Evolutionary conservation across 92 coral and sea anemone genomes (phyloP), one percentile per base, ranked within the genome.

Genomic region (Montipora capitata): DNA sequence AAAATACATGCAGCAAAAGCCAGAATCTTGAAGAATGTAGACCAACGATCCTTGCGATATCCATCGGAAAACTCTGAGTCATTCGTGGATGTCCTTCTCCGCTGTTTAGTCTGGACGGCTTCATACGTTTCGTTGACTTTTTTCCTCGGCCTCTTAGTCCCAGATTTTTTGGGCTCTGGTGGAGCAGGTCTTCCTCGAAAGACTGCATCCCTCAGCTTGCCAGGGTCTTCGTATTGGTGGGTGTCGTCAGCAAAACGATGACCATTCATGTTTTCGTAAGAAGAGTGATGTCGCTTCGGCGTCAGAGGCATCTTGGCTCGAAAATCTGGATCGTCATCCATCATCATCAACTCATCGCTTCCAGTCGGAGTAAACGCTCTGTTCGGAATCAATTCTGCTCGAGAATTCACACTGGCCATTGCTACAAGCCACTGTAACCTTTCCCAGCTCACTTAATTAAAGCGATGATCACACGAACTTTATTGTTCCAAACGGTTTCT

Each of bases 181-280:
- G 52, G 82, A 18, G 43, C 4, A 4, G 82, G 89, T 61, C 40
- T 72, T 62, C 72, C 79, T 16, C 49, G 85, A 40, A 81, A 85
- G 11, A 88, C 90, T 57, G 88, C 88, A 2, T 80, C 76, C 4
- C 83, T 82, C 8, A 95, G 96, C 17, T 76, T 85, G 38, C 87
- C 68, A 27, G 96, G 96, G 70, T 95, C 98, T 43, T 95, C 98
- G 76, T 95, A 95, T 57, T 95, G 96, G 27, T 95, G 98, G 7
- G 72, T 13, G 64, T 81, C 88, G 56, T 89, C 94, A 4, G 20
- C 13, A 65, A 87, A 81, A 10, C 43, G 68, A 1, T 54, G 83
- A 4, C 92, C 92, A 41, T 82, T 93, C 93, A 93, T 95, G 72
- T 93, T 93, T 73, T 95, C 96, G 72, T 94, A 93, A 17, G 96